A percentile compares a stretch with the other conserved stretches of the same genome.
These are phyloP conservation scores for Thinocorus orbignyianus DNA, from an alignment of 2,113 vertebrate species.

Conservation along the genomic window DNA sequence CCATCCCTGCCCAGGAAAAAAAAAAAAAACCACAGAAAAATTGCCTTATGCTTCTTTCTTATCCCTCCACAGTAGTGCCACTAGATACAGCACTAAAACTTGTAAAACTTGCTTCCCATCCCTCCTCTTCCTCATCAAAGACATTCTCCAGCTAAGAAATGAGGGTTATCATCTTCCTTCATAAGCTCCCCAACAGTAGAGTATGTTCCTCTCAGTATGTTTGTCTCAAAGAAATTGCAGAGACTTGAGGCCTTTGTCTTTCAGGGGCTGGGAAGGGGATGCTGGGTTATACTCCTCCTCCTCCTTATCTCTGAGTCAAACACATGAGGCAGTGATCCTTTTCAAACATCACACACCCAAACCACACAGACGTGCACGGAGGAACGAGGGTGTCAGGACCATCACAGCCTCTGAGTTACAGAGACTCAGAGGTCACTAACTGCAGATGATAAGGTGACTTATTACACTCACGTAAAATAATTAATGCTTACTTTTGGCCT, in stretches of 20 bases:
- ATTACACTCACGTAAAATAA: neutral
- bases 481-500: neutral
- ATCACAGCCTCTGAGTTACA: neutral
- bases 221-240: neutral
- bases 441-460: neutral
- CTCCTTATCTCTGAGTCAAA: neutral
- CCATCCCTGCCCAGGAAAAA: neutral
- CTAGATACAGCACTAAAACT: neutral
- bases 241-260: neutral
- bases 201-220: neutral
- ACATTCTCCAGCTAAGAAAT: neutral
- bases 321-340: neutral
- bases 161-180: neutral
- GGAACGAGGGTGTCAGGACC: neutral
- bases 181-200: neutral
- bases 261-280: neutral
- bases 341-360: neutral
- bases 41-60: neutral
- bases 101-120: neutral
- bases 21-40: neutral
- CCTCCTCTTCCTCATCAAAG: neutral
- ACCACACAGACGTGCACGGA: neutral
- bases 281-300: neutral
- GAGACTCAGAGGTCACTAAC: neutral
- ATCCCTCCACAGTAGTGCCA: neutral